phyloP scores from a whole-genome alignment of 2,888 invertebrate species.

The Tachina fera region DNA sequence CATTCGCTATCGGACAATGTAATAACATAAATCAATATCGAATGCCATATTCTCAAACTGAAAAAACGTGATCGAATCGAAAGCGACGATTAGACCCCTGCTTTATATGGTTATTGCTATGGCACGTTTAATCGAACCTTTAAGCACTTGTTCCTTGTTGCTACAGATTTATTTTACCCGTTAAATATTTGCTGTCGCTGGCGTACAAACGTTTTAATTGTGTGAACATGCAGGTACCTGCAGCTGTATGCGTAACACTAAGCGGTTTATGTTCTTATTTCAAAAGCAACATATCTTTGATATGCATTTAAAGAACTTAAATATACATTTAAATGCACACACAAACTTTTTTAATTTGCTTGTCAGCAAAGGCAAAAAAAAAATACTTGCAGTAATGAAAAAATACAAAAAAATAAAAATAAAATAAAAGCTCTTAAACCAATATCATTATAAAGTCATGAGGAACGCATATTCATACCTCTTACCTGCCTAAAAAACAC shows the following conservation, averaged over 20 bases:
- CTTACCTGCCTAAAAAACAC: slow-evolving; percentile 59
- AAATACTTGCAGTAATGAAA: slow-evolving; percentile 36
- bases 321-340: slow-evolving; percentile 12
- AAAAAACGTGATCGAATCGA: too few relatives aligned
- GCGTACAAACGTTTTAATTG: not conserved
- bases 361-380: slow-evolving; percentile 37
- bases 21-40: too few relatives aligned
- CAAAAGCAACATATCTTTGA: slow-evolving; percentile 62
- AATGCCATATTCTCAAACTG: too few relatives aligned
- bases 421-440: slow-evolving; percentile 58
- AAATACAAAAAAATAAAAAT: slow-evolving; percentile 34
- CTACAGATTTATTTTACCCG: too few relatives aligned
- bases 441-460: slow-evolving; percentile 69
- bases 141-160: too few relatives aligned
- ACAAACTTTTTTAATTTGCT: slow-evolving; percentile 70
- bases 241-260: slow-evolving; percentile 1
- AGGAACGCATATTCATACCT: slow-evolving; percentile 50
- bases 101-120: too few relatives aligned
- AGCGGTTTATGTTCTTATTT: slow-evolving; percentile 14
- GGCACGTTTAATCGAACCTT: too few relatives aligned
- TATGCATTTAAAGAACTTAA: slow-evolving; percentile 60
- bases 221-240: not conserved
- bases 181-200: not conserved
- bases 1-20: too few relatives aligned
- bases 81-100: too few relatives aligned